Conservation (phyloP, 2,797 vertebrate species). For the Hydrocynus forskahlii region DNA sequence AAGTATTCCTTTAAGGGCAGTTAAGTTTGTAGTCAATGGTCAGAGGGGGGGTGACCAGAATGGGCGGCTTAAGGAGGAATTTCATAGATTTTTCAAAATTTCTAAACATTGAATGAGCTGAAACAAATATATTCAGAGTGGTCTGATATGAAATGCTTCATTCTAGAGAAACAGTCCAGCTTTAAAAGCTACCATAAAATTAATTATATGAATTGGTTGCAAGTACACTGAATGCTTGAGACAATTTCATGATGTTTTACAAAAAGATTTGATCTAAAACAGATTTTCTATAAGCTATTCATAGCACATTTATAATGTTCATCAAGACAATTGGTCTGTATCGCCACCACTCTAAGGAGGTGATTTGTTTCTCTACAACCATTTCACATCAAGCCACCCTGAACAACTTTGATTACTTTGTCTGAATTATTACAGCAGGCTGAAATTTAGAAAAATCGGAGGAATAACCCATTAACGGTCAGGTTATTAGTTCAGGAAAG, state of each 20-base stretch:
- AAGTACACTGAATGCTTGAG: too few species aligned
- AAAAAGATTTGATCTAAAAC: too few species aligned
- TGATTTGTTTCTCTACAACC: background rate
- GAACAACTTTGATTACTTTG: background rate
- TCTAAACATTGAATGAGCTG: background rate
- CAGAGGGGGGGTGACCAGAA: background rate
- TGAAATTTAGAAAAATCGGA: background rate
- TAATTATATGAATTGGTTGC: too few species aligned
- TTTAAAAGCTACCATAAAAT: background rate
- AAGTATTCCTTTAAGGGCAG: background rate
- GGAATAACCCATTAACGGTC: background rate
- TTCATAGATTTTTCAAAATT: background rate
- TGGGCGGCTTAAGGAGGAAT: background rate
- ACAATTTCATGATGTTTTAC: too few species aligned
- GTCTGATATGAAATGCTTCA: background rate
- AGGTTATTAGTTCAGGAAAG: slow-evolving; percentile 10
- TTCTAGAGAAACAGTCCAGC: background rate
- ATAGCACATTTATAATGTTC: background rate
- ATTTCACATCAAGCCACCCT: background rate
- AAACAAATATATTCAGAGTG: background rate
- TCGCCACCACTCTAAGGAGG: background rate
- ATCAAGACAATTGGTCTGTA: background rate
- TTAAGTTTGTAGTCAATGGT: slow-evolving; percentile 8
- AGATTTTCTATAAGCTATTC: background rate
- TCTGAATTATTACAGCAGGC: background rate